Evolutionary conservation across 2,113 vertebrate genomes (phyloP).

Genomic region (Sturnus vulgaris): DNA sequence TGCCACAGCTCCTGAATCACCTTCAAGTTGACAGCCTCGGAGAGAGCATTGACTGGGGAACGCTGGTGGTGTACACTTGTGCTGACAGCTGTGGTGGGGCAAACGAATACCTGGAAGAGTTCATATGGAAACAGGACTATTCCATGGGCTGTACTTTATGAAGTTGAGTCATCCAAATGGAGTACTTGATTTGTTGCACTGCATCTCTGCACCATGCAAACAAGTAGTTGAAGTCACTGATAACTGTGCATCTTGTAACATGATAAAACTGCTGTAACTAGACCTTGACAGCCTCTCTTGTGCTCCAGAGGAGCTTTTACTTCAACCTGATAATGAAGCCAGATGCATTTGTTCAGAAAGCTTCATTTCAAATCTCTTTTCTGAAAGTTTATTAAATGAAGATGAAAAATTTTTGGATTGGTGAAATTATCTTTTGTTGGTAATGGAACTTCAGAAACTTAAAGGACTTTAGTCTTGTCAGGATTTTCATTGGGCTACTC

Average conservation of each 20-base stretch:
- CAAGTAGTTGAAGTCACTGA: neutral
- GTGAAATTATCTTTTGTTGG: neutral
- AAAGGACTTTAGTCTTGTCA: too few species aligned
- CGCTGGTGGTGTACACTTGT: conserved; percentile 85
- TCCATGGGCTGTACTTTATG: neutral
- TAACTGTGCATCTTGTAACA: neutral
- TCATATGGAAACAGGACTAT: conserved; percentile 95
- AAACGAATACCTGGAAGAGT: conserved; percentile 80
- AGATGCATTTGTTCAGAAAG: neutral
- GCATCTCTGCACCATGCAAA: neutral
- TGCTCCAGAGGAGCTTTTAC: neutral
- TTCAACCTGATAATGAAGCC: neutral
- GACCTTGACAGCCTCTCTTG: neutral
- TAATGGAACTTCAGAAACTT: neutral
- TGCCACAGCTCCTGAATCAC: conserved; percentile 94
- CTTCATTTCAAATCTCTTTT: neutral
- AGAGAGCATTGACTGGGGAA: conserved; percentile 93
- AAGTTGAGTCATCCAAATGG: neutral
- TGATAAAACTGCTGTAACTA: neutral
- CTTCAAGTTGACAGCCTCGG: conserved; percentile 84
- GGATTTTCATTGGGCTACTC: neutral
- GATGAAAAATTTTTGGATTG: neutral
- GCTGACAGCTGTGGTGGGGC: conserved; percentile 79
- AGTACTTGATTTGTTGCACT: neutral
- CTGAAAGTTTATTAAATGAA: conserved; percentile 30